Conservation (phyloP, 2,113 vertebrate genomes). For the Pandion haliaetus region DNA sequence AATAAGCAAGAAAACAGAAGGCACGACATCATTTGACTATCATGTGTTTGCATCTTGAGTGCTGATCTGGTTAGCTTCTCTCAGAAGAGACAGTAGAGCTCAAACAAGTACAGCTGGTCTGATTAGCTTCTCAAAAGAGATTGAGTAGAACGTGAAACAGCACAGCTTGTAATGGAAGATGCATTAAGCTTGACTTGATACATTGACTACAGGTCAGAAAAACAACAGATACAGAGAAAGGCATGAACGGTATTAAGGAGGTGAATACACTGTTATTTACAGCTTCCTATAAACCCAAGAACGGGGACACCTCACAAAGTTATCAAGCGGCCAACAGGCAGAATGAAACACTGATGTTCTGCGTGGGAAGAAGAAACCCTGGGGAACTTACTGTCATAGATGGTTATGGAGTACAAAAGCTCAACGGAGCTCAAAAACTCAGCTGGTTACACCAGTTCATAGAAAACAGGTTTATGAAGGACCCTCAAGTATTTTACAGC, state of each 20-base stretch:
- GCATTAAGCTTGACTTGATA: no score
- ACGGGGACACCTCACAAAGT: neutral
- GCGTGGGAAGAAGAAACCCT: neutral
- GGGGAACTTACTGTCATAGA: neutral
- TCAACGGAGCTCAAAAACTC: neutral
- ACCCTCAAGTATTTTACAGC: neutral
- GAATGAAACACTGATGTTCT: neutral
- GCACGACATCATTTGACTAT: neutral
- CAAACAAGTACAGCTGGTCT: neutral
- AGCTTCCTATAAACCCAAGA: neutral
- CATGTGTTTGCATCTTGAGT: neutral
- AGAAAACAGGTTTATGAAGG: neutral
- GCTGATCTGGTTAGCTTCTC: neutral
- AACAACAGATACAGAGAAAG: neutral
- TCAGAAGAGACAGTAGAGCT: neutral
- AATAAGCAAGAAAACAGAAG: neutral
- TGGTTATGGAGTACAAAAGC: neutral
- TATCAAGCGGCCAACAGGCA: neutral
- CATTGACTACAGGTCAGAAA: neutral
- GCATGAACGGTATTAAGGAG: fast-evolving
- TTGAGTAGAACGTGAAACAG: fast-evolving
- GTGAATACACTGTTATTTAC: neutral
- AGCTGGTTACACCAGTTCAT: neutral
- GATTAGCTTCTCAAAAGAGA: neutral
- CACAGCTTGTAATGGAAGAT: neutral